These are phyloP conservation scores for Vombatus ursinus DNA, from an alignment of 2,113 vertebrate species.

Conservation along the genomic window DNA sequence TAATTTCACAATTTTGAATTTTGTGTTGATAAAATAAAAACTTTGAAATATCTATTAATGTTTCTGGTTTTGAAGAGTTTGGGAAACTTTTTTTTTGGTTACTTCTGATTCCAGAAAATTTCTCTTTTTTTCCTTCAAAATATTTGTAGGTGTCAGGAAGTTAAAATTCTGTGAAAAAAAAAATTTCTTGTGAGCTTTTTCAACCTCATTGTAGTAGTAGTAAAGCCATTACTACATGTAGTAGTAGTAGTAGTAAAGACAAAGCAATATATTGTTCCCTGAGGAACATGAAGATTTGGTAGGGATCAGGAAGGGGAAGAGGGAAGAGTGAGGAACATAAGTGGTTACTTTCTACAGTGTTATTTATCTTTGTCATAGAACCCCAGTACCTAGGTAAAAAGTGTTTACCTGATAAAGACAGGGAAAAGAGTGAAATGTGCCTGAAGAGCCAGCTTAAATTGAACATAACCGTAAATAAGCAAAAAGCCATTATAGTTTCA, in stretches of 20 bases:
- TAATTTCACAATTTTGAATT: neutral
- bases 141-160: neutral
- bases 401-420: constrained; percentile 14
- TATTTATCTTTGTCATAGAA: constrained; percentile 24
- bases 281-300: constrained; percentile 16
- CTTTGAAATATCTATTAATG: neutral
- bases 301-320: neutral
- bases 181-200: neutral
- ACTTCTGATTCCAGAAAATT: constrained; percentile 16
- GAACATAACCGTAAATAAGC: constrained; percentile 14
- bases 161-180: neutral
- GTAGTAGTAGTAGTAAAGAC: constrained; percentile 12
- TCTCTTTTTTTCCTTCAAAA: neutral
- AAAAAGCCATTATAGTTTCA: neutral
- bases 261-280: constrained; percentile 17
- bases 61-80: constrained; percentile 14
- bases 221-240: constrained; percentile 26
- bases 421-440: neutral
- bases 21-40: neutral
- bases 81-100: neutral
- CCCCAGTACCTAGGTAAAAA: neutral
- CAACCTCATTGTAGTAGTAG: constrained; percentile 4
- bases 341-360: constrained; percentile 20
- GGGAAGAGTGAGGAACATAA: neutral
- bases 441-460: constrained; percentile 12